phyloP scores from a whole-genome alignment of 2,113 vertebrate genomes.

The human region GRCh38 chr1:221602001-221602500 shows the following conservation, averaged over 20 bases:
- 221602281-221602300: neutral
- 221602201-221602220: neutral
- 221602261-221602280: neutral
- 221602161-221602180: neutral
- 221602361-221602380: neutral
- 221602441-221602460: neutral
- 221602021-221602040: neutral
- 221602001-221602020: neutral
- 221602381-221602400: neutral
- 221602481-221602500: neutral
- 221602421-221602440: accelerated
- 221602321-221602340: neutral
- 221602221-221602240: neutral
- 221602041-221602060: neutral
- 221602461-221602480: neutral
- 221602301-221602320: neutral
- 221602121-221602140: neutral
- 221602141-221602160: neutral
- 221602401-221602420: neutral
- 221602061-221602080: neutral
- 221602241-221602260: neutral
- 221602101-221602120: neutral
- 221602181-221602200: neutral
- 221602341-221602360: neutral
- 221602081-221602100: neutral